Evolutionary conservation across 2,888 invertebrate genomes (phyloP).

Genomic region (Camponotus fellah): DNA sequence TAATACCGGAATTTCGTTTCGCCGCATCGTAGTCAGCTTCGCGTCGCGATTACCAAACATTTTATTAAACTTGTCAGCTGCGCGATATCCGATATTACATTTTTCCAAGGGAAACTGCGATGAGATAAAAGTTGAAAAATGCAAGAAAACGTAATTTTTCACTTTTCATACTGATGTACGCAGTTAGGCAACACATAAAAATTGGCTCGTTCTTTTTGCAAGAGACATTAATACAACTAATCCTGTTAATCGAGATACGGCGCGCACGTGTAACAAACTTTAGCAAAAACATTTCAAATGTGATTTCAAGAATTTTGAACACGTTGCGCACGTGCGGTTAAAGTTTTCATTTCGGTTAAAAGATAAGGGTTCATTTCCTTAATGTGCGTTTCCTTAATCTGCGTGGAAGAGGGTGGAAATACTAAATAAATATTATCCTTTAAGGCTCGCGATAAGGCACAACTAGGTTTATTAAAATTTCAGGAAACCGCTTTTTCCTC

Average conservation of each 20-base stretch:
- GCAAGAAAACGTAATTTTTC: background rate
- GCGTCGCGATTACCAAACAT: slow-evolving; percentile 33
- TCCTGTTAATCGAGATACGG: background rate
- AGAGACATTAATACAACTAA: slow-evolving; percentile 12
- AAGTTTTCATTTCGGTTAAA: slow-evolving; percentile 18
- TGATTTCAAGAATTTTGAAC: background rate
- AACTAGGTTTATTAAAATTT: slow-evolving; percentile 27
- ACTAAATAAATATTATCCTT: slow-evolving; percentile 36
- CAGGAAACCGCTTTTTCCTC: slow-evolving; percentile 12
- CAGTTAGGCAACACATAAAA: background rate
- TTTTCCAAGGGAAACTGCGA: background rate
- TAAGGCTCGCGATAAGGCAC: background rate
- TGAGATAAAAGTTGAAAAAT: slow-evolving; percentile 8
- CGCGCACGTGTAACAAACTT: background rate
- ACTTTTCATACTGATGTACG: background rate
- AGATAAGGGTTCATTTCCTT: background rate
- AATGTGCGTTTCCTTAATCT: background rate
- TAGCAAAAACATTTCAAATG: background rate
- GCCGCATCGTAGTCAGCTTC: background rate
- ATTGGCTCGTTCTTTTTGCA: background rate
- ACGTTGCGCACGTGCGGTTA: slow-evolving; percentile 6
- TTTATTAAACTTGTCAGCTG: slow-evolving; percentile 37
- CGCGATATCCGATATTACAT: slow-evolving; percentile 34
- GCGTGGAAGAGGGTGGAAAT: background rate
- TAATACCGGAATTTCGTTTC: slow-evolving; percentile 38